Conservation (phyloP, 1,140 invertebrate species). For the Teleopsis dalmanni region DNA sequence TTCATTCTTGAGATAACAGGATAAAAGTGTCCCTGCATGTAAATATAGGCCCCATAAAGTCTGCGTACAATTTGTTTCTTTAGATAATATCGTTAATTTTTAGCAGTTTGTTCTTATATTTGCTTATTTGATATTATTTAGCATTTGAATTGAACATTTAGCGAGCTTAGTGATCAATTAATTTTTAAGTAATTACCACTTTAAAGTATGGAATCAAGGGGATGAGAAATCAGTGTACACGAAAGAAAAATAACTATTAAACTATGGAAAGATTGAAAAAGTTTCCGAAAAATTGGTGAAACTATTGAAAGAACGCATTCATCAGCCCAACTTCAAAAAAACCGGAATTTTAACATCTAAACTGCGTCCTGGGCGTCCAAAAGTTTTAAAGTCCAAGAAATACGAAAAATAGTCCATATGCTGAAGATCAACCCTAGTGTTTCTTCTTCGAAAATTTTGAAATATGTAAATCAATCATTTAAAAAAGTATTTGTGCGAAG, state of each 20-base stretch:
- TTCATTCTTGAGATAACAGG: too few species aligned
- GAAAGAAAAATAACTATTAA: constrained; percentile 11
- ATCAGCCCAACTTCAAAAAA: constrained; percentile 4
- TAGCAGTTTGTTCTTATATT: too few species aligned
- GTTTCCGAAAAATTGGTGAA: constrained; percentile 3
- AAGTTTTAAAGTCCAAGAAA: constrained; percentile 3
- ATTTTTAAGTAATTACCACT: too few species aligned
- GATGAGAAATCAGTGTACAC: constrained; percentile 1
- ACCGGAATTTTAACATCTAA: constrained; percentile 9
- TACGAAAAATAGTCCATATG: constrained; percentile 6
- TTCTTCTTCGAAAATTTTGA: background rate
- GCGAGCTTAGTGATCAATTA: too few species aligned
- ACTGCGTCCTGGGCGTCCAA: background rate
- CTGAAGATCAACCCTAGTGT: constrained; percentile 3
- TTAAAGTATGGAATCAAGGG: background rate
- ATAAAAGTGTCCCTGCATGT: too few species aligned
- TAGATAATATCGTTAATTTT: too few species aligned
- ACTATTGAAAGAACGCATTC: constrained; percentile 1
- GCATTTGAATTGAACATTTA: too few species aligned
- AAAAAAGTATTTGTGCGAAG: constrained; percentile 7
- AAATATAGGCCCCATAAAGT: too few species aligned
- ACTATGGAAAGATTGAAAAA: constrained; percentile 4
- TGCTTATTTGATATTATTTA: too few species aligned
- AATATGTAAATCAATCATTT: background rate
- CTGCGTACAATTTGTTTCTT: too few species aligned